Conservation (phyloP, 2,888 invertebrate species). For the Heliconius erato region DNA sequence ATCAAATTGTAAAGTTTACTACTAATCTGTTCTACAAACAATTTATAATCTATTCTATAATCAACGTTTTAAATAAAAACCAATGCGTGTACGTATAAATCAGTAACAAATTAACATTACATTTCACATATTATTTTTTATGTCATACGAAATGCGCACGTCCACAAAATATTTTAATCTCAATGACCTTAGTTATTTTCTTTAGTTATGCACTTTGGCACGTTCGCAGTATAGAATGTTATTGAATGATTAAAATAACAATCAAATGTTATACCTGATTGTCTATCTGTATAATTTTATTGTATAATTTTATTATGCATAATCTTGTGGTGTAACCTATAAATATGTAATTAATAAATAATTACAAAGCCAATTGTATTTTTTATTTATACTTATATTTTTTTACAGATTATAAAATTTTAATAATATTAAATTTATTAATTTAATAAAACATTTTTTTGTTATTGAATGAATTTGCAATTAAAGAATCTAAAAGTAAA, state of each 20-base stretch:
- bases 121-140: slow-evolving; percentile 2
- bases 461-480: neutral
- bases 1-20: neutral
- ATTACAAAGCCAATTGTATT: neutral
- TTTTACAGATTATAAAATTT: too few relatives aligned
- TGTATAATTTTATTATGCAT: neutral
- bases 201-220: slow-evolving; percentile 25
- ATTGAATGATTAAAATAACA: slow-evolving; percentile 34
- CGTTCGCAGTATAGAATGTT: slow-evolving; percentile 21
- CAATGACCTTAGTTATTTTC: slow-evolving; percentile 18
- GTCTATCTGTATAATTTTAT: slow-evolving; percentile 12
- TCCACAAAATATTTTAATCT: slow-evolving; percentile 22
- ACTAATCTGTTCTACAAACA: neutral
- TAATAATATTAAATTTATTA: too few relatives aligned
- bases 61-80: neutral
- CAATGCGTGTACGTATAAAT: neutral
- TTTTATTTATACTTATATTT: neutral
- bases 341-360: neutral
- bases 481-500: neutral
- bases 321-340: neutral
- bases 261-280: slow-evolving; percentile 19
- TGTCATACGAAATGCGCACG: slow-evolving; percentile 2
- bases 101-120: neutral
- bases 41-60: neutral
- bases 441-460: neutral